These are phyloP conservation scores for Megathymus violae DNA, from an alignment of 1,140 invertebrate genomes.

Conservation along the genomic window DNA sequence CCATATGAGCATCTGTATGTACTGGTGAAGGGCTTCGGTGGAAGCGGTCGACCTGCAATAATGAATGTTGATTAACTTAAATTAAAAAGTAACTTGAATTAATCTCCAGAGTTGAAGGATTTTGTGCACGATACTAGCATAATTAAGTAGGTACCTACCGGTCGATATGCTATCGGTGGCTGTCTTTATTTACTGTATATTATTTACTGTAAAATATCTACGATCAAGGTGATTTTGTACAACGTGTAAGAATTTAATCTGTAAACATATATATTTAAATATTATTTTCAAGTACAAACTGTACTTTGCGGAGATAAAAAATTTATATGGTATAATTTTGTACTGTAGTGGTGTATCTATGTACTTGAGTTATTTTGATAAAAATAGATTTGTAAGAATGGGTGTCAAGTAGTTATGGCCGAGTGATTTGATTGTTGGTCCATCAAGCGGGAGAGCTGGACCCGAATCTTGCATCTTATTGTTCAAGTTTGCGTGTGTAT, in stretches of 20 bases:
- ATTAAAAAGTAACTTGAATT: conserved; percentile 66
- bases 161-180: conserved; percentile 25
- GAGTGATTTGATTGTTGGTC: too few species aligned
- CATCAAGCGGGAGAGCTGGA: too few species aligned
- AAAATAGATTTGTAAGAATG: too few species aligned
- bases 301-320: conserved; percentile 5
- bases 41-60: conserved; percentile 59
- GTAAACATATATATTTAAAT: conserved; percentile 19
- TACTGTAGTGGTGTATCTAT: too few species aligned
- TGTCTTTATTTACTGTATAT: conserved; percentile 10
- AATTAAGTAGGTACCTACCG: conserved; percentile 10
- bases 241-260: conserved; percentile 15
- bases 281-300: conserved; percentile 21
- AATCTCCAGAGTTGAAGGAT: conserved; percentile 54
- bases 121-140: conserved; percentile 42
- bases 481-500: too few species aligned
- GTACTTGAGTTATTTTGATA: too few species aligned
- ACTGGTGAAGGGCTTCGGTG: conserved; percentile 65
- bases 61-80: conserved; percentile 71
- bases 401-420: too few species aligned
- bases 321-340: background rate
- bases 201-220: conserved; percentile 30
- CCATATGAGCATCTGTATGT: conserved; percentile 41
- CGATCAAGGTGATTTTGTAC: conserved; percentile 27
- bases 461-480: too few species aligned